phyloP scores from a whole-genome alignment of 2,888 invertebrate species.

The Macropis europaea region DNA sequence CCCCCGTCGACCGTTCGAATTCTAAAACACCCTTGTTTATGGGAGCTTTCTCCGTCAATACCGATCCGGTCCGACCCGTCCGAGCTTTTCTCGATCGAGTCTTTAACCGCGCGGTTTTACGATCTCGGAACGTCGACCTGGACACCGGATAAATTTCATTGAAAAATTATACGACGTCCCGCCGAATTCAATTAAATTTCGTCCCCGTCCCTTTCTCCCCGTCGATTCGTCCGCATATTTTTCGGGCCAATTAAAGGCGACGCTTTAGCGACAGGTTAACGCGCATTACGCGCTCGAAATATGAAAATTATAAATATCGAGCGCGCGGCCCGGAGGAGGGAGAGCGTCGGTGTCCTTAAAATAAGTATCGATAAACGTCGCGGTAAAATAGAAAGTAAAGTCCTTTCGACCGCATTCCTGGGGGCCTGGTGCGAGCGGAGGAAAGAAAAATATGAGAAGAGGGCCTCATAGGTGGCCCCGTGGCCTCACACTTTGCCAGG shows the following conservation, averaged over 20 bases:
- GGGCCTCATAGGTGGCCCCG: constrained; percentile 69
- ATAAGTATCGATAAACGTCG: constrained; percentile 66
- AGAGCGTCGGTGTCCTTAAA: constrained; percentile 58
- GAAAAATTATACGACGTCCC: not conserved
- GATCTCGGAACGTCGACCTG: not conserved
- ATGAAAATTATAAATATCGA: constrained; percentile 49
- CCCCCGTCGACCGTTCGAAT: constrained; percentile 57
- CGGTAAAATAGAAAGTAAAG: constrained; percentile 67
- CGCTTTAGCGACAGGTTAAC: not conserved
- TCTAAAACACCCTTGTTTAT: constrained; percentile 72
- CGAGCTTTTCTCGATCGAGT: not conserved
- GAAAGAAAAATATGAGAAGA: constrained; percentile 60
- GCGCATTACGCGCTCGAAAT: constrained; percentile 16
- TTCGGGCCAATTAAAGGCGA: constrained; percentile 1
- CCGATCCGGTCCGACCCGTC: constrained; percentile 53
- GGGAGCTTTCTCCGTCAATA: constrained; percentile 56
- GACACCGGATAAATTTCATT: not conserved
- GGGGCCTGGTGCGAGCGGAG: constrained; percentile 53
- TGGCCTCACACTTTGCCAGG: constrained; percentile 70
- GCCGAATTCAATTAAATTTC: not conserved
- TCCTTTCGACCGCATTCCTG: constrained; percentile 65
- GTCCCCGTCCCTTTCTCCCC: not conserved
- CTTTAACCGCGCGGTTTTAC: not conserved
- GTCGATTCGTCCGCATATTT: not conserved
- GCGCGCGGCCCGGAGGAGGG: constrained; percentile 18